Evolutionary conservation across 2,113 vertebrate species (phyloP), one percentile per base, ranked within the genome.

Genomic region (Calidris pygmaea): DNA sequence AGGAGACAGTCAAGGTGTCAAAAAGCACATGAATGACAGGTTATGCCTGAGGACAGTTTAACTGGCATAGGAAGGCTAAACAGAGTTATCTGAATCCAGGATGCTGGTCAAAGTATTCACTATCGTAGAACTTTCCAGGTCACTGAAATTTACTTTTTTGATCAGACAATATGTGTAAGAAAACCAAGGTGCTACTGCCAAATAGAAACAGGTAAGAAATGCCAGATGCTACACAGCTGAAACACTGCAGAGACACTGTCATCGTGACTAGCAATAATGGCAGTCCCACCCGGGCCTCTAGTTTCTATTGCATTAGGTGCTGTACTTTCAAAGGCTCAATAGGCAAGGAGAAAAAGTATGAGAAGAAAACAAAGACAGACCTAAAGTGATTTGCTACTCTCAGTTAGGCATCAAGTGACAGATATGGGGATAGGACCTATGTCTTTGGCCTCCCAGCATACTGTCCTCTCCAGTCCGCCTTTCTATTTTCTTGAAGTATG

Each of bases 61-160:
- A 74, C 37, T 24, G 50, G 35, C 13, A 53, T 3, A 12, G 37
- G 56, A 85, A 85, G 16, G 63, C 63, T 62, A 34, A 79, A 30
- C 18, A 78, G 63, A 74, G 23, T 70, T 70, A 77, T 4, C 9
- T 5, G 29, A 70, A 83, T 22, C 45, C 41, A 1, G 1, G 59
- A 74, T 73, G 80, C 75, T 91, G 65, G n/a, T 17, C 45, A 23
- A 53, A 43, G 35, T 30, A 50, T 37, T 88, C 0, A 11, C 62
- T 32, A 6, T 19, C 41, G 41, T 43, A 68, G 87, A 65, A 85
- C 80, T 84, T 96, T 89, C 65, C 65, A 74, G 48, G 87, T 92
- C 52, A 88, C 14, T 84, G 67, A 81, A 85, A 92, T 82, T 67
- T 78, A 83, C n/a, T 43, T 85, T 92, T 85, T 53, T 92, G 18